Evolutionary conservation across 2,797 vertebrate genomes (phyloP).

Genomic region (Pelobates cultripes): DNA sequence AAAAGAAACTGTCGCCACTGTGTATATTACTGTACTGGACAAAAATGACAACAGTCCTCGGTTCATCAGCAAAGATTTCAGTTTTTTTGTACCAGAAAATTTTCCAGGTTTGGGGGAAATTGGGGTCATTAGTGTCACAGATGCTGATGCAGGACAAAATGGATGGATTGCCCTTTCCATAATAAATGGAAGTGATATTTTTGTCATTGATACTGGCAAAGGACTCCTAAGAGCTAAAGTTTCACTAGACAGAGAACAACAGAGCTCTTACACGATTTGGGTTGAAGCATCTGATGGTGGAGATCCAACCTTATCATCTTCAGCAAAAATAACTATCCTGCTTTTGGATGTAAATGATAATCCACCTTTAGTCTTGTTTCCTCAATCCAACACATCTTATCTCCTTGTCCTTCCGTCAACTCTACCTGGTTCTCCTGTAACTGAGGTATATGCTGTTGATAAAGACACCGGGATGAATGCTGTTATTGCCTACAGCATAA

Average conservation of each 20-base stretch:
- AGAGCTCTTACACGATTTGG: slow-evolving; percentile 92
- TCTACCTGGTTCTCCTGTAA: slow-evolving; percentile 91
- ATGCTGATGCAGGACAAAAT: slow-evolving; percentile 90
- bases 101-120: slow-evolving; percentile 97
- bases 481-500: slow-evolving; percentile 96
- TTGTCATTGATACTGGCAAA: slow-evolving; percentile 94
- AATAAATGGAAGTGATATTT: slow-evolving; percentile 93
- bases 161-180: slow-evolving; percentile 96
- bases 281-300: slow-evolving; percentile 93
- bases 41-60: slow-evolving; percentile 97
- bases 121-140: slow-evolving; percentile 92
- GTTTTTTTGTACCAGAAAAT: slow-evolving; percentile 97
- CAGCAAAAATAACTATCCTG: slow-evolving; percentile 92
- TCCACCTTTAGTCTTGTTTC: slow-evolving; percentile 93
- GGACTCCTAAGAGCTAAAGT: slow-evolving; percentile 91
- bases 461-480: slow-evolving; percentile 98
- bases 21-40: slow-evolving; percentile 88
- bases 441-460: slow-evolving; percentile 96
- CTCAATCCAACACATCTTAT: slow-evolving; percentile 96
- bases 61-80: slow-evolving; percentile 98
- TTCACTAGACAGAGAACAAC: slow-evolving; percentile 92
- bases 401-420: slow-evolving; percentile 92
- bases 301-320: slow-evolving; percentile 87
- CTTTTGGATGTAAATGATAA: slow-evolving; percentile 98
- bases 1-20: slow-evolving; percentile 88